Evolutionary conservation across 2,113 vertebrate genomes (phyloP).

Genomic region (Tachysurus vachellii): DNA sequence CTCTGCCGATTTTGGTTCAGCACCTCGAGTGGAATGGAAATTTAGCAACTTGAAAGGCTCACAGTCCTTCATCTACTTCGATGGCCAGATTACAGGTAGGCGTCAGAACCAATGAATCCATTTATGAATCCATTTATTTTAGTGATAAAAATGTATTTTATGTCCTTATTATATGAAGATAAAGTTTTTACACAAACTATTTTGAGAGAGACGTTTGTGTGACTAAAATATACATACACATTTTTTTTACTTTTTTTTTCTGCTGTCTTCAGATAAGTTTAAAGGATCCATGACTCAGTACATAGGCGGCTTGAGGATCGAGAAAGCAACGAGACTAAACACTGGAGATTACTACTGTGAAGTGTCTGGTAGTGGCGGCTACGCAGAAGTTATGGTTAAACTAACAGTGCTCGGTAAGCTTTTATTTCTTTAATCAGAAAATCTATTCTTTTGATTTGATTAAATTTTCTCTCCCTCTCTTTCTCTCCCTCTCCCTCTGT

Average conservation of each 20-base stretch:
- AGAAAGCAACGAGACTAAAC: slow-evolving; percentile 63
- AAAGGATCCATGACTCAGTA: slow-evolving; percentile 40
- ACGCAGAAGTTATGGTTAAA: slow-evolving; percentile 52
- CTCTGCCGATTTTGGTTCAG: slow-evolving; percentile 65
- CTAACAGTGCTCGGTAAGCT: slow-evolving; percentile 71
- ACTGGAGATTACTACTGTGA: slow-evolving; percentile 69
- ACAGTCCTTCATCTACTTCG: slow-evolving; percentile 62
- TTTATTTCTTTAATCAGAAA: neutral
- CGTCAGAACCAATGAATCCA: neutral
- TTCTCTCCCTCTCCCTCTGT: too few relatives aligned
- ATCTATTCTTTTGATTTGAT: neutral
- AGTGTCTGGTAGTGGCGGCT: slow-evolving; percentile 58
- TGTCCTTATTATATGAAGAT: neutral
- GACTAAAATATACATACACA: neutral
- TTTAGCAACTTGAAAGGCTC: slow-evolving; percentile 62
- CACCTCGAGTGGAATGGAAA: slow-evolving; percentile 73
- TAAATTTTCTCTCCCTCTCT: too few relatives aligned
- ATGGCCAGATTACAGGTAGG: slow-evolving; percentile 64
- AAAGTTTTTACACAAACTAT: neutral
- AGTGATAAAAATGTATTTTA: neutral
- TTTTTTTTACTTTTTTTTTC: neutral
- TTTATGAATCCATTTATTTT: neutral
- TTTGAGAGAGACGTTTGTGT: neutral
- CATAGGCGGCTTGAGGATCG: slow-evolving; percentile 60
- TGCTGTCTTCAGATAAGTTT: slow-evolving; percentile 59